Base-by-base conservation (phyloP, 2,888 invertebrate species). In the Athrips mouffetella region DNA sequence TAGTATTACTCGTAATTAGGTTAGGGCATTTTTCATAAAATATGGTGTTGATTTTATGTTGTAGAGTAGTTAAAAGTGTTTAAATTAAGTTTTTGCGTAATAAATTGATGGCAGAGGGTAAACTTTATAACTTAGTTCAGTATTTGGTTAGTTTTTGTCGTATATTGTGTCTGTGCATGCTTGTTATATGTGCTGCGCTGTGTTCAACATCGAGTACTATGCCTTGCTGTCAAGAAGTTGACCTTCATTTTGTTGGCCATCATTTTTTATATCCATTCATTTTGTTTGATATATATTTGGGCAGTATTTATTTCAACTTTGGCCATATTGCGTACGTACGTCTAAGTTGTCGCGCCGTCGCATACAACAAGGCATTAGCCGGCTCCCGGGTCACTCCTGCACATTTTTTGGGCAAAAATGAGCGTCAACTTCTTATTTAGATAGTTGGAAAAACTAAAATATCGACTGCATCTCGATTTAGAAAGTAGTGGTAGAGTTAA, bases 221-320 rank as follows among this genome's bases (percentile, higher is more conserved):
- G 89, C 89, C 89, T 89, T 89, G 91, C 91, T 92, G 92, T 94
- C 94, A 94, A 95, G 95, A 95, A 96, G 95, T 95, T 95, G 95
- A 95, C 95, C 94, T 94, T 94, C 94, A 94, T 95, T 95, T 94
- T 91, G 93, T 93, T 93, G 93, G 93, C 94, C 93, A 93, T 93
- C 93, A 92, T 93, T 92, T 91, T 90, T 91, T 91, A 89, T 91
- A 89, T 89, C 83, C 85, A 86, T 87, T 79, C 79, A 79, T 87
- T 84, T 85, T 79, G 76, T 87, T 86, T 86, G 75, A 81, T 85
- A 77, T 86, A 80, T 88, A 45, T 82, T 84, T 83, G 85, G 80
- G 80, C 86, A 84, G 71, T 74, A 73, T 73, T 71, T 77, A 76
- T 76, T 77, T 75, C 66, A 79, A 74, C 68, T 80, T 79, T 85